Percentiles rank a stretch among this genome's conserved stretches.
Conservation (phyloP, 2,888 invertebrate species). For the Drosophila diplacantha region DNA sequence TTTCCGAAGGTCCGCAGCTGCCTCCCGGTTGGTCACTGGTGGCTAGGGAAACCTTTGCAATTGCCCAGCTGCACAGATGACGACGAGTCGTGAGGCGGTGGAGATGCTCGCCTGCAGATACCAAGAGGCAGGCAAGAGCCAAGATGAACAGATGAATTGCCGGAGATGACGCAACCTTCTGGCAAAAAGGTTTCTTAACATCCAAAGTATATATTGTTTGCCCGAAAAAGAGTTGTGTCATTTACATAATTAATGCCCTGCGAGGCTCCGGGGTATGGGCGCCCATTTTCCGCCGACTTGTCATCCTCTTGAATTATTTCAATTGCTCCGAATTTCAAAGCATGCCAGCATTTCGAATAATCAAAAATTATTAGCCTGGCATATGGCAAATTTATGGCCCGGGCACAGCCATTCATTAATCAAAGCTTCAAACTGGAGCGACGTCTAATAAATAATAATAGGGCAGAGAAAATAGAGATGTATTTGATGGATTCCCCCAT, state of each 20-base stretch:
- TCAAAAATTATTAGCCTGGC: conserved; percentile 37
- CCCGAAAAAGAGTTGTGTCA: conserved; percentile 43
- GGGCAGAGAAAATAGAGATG: background rate
- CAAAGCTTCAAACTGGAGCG: conserved; percentile 1
- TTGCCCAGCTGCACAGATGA: conserved; percentile 23
- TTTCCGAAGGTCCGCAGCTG: conserved; percentile 49
- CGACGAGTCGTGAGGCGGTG: conserved; percentile 43
- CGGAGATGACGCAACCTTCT: conserved; percentile 48
- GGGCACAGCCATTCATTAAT: conserved; percentile 3
- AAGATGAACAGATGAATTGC: conserved; percentile 47
- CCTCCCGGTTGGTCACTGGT: background rate
- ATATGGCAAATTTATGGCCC: conserved; percentile 44
- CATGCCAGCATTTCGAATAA: conserved; percentile 22
- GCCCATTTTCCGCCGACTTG: conserved; percentile 4
- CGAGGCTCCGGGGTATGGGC: conserved; percentile 2
- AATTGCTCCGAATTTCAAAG: conserved; percentile 41
- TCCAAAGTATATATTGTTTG: conserved; percentile 17
- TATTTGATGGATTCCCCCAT: background rate
- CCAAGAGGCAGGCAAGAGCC: conserved; percentile 16
- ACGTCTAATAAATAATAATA: background rate
- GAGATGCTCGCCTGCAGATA: conserved; percentile 57
- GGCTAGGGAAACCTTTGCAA: conserved; percentile 52
- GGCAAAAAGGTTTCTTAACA: conserved; percentile 26
- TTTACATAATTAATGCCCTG: conserved; percentile 53
- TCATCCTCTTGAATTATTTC: conserved; percentile 36